A percentile compares a stretch with the other conserved stretches of the same genome.
phyloP scores from a whole-genome alignment of 1,140 invertebrate species.

The Latrodectus geometricus region DNA sequence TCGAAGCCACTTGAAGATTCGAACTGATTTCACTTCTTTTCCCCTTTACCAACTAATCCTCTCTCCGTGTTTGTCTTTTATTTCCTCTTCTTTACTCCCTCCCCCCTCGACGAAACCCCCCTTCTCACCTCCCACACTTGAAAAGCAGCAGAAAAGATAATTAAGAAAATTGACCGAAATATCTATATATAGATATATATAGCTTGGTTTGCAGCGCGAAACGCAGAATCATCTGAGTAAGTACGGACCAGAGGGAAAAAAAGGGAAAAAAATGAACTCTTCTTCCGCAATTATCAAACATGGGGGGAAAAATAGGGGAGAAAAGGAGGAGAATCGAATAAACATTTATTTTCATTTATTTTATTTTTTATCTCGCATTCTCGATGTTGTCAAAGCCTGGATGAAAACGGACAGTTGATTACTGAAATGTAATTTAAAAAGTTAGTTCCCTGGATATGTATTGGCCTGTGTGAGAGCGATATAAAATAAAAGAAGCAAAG shows the following conservation, averaged over 20 bases:
- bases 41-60: not conserved
- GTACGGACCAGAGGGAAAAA: not conserved
- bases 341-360: not conserved
- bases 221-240: not conserved
- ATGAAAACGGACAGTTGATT: constrained; percentile 35
- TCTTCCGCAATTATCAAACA: constrained; percentile 10
- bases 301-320: not conserved
- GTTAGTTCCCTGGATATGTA: not conserved
- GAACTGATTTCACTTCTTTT: not conserved
- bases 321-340: constrained; percentile 11
- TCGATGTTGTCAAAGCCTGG: not conserved
- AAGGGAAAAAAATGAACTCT: not conserved
- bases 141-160: constrained; percentile 2
- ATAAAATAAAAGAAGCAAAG: not conserved
- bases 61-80: not conserved
- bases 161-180: constrained; percentile 16
- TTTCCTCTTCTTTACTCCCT: not conserved
- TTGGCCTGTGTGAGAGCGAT: not conserved
- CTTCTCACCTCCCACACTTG: not conserved
- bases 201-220: not conserved
- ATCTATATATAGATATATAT: not conserved
- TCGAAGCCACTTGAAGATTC: not conserved
- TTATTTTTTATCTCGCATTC: constrained; percentile 5
- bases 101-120: not conserved
- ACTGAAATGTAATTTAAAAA: constrained; percentile 53